phyloP scores from a whole-genome alignment of 2,888 invertebrate species.

The Hetaerina titia region DNA sequence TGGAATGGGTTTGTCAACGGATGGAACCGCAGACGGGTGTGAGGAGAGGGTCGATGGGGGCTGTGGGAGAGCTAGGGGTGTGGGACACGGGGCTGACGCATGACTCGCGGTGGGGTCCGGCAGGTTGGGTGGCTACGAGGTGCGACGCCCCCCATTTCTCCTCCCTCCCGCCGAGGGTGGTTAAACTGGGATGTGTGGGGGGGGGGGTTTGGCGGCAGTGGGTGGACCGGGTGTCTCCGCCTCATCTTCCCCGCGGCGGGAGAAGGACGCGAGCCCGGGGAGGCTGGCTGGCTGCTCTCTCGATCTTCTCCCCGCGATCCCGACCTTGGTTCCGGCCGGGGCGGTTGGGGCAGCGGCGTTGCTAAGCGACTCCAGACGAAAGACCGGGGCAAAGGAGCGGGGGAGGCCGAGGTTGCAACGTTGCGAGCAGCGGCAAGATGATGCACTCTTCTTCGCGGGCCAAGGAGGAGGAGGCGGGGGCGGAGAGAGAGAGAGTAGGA shows the following conservation, averaged over 20 bases:
- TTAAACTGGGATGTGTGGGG: background rate
- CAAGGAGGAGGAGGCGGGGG: slow-evolving; percentile 26
- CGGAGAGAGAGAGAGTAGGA: background rate
- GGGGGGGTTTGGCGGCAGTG: background rate
- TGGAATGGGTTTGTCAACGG: background rate
- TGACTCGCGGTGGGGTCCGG: no score
- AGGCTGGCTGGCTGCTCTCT: slow-evolving; percentile 25
- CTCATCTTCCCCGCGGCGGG: slow-evolving; percentile 10
- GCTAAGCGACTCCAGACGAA: slow-evolving; percentile 55
- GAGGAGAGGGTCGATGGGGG: background rate
- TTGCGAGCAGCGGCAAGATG: background rate
- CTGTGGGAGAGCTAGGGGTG: background rate
- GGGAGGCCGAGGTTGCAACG: slow-evolving; percentile 42
- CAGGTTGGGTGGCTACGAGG: background rate
- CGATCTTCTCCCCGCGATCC: background rate
- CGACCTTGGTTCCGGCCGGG: slow-evolving; percentile 58
- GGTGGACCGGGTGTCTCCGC: background rate
- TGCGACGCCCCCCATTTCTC: background rate
- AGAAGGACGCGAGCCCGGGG: slow-evolving; percentile 44
- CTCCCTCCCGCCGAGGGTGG: background rate
- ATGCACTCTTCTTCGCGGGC: slow-evolving; percentile 47
- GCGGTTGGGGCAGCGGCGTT: slow-evolving; percentile 64
- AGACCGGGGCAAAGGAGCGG: background rate
- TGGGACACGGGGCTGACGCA: no score
- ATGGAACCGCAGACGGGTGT: background rate